Conservation (phyloP, 2,797 vertebrate genomes). For the Microctenopoma lineatum region DNA sequence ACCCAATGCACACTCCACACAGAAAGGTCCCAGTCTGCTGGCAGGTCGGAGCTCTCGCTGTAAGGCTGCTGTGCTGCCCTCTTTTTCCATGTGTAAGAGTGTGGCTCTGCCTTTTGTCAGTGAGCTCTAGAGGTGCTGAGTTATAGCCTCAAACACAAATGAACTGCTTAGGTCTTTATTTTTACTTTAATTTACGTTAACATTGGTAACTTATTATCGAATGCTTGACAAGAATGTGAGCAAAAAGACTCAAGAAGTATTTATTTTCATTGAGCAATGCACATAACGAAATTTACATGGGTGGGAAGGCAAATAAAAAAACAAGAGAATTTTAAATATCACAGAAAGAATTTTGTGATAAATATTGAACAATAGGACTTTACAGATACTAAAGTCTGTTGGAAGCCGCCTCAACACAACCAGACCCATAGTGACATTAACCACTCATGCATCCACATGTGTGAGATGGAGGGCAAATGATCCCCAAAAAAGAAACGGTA, state of each 20-base stretch:
- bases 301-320: too few relatives aligned
- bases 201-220: neutral
- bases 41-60: too few relatives aligned
- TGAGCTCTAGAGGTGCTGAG: neutral
- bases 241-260: too few relatives aligned
- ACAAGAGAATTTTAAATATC: conserved; percentile 8
- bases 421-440: conserved; percentile 34
- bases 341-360: too few relatives aligned
- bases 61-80: too few relatives aligned
- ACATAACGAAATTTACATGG: too few relatives aligned
- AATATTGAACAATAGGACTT: conserved; percentile 22
- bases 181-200: neutral
- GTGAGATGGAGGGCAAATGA: conserved; percentile 25
- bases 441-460: conserved; percentile 33
- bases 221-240: neutral
- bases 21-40: too few relatives aligned
- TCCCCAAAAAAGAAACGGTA: conserved; percentile 27
- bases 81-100: too few relatives aligned
- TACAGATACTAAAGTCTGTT: conserved; percentile 25
- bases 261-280: too few relatives aligned
- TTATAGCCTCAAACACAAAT: neutral
- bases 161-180: neutral
- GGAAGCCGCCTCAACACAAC: conserved; percentile 31
- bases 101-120: too few relatives aligned
- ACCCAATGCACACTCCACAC: too few relatives aligned